These are phyloP conservation scores for Papilio dardanus DNA, from an alignment of 1,140 invertebrate genomes.

Conservation along the genomic window DNA sequence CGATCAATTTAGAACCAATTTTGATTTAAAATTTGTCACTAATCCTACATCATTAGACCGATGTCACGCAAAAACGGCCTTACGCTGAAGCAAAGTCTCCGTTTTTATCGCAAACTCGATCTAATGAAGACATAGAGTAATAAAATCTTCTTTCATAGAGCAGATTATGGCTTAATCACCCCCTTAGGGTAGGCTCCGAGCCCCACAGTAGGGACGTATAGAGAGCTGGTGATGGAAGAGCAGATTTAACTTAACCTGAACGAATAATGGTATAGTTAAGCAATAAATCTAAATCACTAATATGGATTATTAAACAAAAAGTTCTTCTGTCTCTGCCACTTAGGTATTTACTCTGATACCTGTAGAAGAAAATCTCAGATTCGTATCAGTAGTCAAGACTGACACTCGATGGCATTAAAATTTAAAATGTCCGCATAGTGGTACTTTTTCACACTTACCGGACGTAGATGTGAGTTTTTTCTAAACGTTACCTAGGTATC, in stretches of 20 bases:
- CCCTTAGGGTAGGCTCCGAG: no score
- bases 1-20: not conserved
- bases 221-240: no score
- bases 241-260: no score
- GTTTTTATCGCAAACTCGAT: no score
- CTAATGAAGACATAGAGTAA: no score
- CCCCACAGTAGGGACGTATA: no score
- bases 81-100: no score
- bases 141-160: no score
- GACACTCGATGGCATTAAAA: conserved; percentile 16
- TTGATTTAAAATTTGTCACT: not conserved
- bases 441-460: conserved; percentile 9
- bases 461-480: conserved; percentile 20
- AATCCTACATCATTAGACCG: no score
- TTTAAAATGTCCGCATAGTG: conserved; percentile 16
- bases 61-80: no score
- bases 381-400: not conserved
- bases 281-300: not conserved
- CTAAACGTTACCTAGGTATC: not conserved
- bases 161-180: no score
- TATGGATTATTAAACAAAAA: conserved; percentile 15
- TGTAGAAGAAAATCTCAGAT: conserved; percentile 9
- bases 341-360: not conserved
- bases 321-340: conserved; percentile 17
- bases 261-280: no score